These are phyloP conservation scores for Oreotrochilus melanogaster DNA, from an alignment of 2,113 vertebrate genomes.

Conservation along the genomic window DNA sequence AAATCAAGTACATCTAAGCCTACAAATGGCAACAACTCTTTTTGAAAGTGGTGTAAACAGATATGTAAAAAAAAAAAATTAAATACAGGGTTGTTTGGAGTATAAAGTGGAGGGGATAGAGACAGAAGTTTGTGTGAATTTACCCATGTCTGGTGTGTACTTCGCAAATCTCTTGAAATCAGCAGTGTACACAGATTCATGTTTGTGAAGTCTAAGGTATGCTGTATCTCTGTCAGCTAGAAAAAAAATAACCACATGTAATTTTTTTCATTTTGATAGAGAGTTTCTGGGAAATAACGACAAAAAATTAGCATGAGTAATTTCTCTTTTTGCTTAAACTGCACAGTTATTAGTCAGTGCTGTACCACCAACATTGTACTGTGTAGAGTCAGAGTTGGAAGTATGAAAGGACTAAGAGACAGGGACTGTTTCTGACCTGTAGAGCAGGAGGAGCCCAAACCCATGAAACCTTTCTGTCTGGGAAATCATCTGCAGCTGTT, in stretches of 20 bases:
- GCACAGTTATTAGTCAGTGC: background rate
- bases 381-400: background rate
- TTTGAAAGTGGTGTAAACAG: background rate
- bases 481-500: background rate
- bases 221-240: background rate
- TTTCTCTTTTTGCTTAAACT: background rate
- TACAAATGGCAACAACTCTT: background rate
- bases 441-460: background rate
- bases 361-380: background rate
- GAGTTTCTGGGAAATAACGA: conserved; percentile 2
- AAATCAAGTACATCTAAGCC: background rate
- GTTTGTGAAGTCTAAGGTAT: background rate
- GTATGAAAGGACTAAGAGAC: background rate
- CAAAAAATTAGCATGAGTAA: background rate
- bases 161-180: background rate
- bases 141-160: background rate
- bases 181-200: background rate
- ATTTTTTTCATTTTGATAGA: background rate
- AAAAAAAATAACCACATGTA: background rate
- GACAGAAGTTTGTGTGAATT: background rate
- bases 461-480: background rate
- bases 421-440: background rate
- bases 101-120: background rate
- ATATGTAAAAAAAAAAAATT: background rate
- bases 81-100: background rate